phyloP scores from a whole-genome alignment of 1,140 invertebrate genomes.

The Delia radicum region DNA sequence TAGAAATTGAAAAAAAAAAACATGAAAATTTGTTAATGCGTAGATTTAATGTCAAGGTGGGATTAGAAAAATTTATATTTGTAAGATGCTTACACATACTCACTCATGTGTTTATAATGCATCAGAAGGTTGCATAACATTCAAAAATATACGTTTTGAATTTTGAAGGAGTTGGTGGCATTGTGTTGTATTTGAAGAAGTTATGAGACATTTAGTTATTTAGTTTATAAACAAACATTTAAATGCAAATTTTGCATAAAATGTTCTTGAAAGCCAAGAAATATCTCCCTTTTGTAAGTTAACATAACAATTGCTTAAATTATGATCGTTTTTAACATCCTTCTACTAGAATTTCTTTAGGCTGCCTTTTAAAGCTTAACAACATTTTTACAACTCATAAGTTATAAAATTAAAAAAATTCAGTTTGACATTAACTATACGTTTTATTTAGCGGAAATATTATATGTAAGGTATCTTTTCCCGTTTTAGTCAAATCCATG shows the following conservation, averaged over 20 bases:
- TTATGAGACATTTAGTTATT: background rate
- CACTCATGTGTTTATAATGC: background rate
- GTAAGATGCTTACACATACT: background rate
- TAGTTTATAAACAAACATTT: background rate
- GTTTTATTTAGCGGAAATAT: background rate
- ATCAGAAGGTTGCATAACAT: background rate
- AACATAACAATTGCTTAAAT: background rate
- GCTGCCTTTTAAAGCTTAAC: background rate
- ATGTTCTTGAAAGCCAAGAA: background rate
- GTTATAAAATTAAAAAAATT: background rate
- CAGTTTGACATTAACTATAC: background rate
- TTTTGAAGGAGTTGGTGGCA: background rate
- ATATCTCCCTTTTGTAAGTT: no score
- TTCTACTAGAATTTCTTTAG: conserved; percentile 12
- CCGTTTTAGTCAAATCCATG: no score
- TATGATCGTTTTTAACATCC: conserved; percentile 20
- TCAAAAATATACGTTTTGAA: background rate
- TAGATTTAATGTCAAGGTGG: conserved; percentile 31
- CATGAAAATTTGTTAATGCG: conserved; percentile 28
- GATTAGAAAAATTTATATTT: conserved; percentile 25
- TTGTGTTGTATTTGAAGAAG: background rate
- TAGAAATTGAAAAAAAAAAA: background rate
- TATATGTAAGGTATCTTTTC: no score
- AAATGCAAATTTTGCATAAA: background rate
- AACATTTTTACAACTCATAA: background rate